Base-by-base conservation (phyloP, 2,888 invertebrate species). In the Temnothorax ravouxi region DNA sequence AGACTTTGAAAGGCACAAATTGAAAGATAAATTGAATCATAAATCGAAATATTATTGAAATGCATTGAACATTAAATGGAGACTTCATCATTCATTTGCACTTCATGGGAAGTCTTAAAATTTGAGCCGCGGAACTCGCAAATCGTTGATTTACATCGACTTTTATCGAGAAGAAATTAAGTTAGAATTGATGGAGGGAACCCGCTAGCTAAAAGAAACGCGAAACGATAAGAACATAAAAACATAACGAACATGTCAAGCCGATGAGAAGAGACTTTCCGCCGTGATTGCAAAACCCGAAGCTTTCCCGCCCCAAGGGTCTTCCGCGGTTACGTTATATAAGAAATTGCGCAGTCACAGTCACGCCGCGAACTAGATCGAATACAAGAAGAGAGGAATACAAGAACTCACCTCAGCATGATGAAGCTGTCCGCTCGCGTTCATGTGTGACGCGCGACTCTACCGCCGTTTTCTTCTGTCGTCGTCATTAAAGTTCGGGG, bases 311-410 rank as follows among this genome's bases (percentile, higher is more conserved):
- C 11, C 47, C 41, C 47, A 18, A 8, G 54, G 34, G 47, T 21
- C 54, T 54, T 59, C 34, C 47, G 11, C 25, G 56, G 66, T 77
- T 66, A 56, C 59, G 71, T 80, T 80, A 80, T 47, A 80, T 80
- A 80, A 80, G 79, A 69, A 80, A 80, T 71, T 80, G 85, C 80
- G 47, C 72, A 81, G 62, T 85, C 85, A 75, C 67, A 84, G 38
- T 38, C 59, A 59, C 66, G 66, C 5, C 59, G 67, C 44, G 44
- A 62, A 50, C 54, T 25, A 67, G 69, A 54, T 69, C 69, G 72
- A 71, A 34, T 61, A 29, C 29, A 29, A 29, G 3, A 29, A 29
- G 18, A n/a, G 3, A 76, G 34, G 38, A 50, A 29, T 13, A 21
- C 56, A 54, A 56, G 44, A 52, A 75, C 76, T 83, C 76, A 64